A percentile compares a stretch with the other conserved stretches of the same genome.
These are phyloP conservation scores for Bombylius discolor DNA, from an alignment of 2,888 invertebrate genomes.

Conservation along the genomic window DNA sequence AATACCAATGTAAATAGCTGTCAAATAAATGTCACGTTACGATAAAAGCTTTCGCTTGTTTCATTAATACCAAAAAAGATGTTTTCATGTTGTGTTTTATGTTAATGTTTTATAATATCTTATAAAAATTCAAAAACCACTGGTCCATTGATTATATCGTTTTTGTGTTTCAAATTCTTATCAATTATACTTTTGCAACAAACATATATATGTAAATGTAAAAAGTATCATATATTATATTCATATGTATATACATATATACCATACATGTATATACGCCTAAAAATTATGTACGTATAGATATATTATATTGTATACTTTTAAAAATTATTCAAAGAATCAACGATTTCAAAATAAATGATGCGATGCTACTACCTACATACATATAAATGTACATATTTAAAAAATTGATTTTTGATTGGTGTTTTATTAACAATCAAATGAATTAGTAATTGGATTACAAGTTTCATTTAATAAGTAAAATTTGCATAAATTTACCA, in stretches of 20 bases:
- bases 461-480: conserved; percentile 3
- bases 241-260: too few relatives aligned
- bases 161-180: not conserved
- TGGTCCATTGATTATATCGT: conserved; percentile 8
- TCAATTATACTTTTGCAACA: too few relatives aligned
- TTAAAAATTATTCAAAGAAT: too few relatives aligned
- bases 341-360: too few relatives aligned
- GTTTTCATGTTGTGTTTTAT: not conserved
- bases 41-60: conserved; percentile 4
- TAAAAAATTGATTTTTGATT: conserved; percentile 3
- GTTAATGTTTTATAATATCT: not conserved
- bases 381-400: too few relatives aligned
- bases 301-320: too few relatives aligned
- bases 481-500: too few relatives aligned
- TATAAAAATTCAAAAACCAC: not conserved
- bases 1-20: conserved; percentile 7
- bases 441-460: conserved; percentile 5
- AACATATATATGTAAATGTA: too few relatives aligned
- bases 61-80: not conserved
- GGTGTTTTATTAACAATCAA: conserved; percentile 9
- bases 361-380: too few relatives aligned
- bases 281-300: too few relatives aligned
- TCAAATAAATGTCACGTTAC: conserved; percentile 6
- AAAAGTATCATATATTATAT: too few relatives aligned
- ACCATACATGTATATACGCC: too few relatives aligned